Percentiles rank a stretch among this genome's conserved stretches.
Conservation (phyloP, 2,888 invertebrate species). For the Drosophila nigritarsus region DNA sequence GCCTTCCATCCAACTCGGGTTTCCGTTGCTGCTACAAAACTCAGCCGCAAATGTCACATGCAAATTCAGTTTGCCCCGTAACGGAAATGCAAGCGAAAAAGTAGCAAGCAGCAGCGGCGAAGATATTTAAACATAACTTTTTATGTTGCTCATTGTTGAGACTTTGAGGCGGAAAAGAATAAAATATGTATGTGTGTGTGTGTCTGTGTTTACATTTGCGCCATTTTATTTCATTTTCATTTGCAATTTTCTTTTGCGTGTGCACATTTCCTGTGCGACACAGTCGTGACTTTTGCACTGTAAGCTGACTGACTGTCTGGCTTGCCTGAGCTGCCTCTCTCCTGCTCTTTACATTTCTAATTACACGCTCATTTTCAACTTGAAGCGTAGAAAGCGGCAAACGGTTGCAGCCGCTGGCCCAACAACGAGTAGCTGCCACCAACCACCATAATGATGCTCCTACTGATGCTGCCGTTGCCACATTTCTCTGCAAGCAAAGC, state of each 20-base stretch:
- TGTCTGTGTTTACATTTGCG: conserved; percentile 60
- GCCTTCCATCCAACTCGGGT: conserved; percentile 18
- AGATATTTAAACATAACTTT: conserved; percentile 73
- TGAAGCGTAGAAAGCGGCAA: conserved; percentile 47
- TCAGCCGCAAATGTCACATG: conserved; percentile 70
- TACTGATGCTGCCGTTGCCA: not conserved
- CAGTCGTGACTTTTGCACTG: conserved; percentile 65
- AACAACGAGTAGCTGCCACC: conserved; percentile 28
- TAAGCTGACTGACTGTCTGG: conserved; percentile 25
- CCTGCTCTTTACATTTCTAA: conserved; percentile 69
- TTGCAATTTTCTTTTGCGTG: conserved; percentile 71
- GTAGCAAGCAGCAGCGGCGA: conserved; percentile 52
- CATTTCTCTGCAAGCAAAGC: not conserved
- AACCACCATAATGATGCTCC: conserved; percentile 38
- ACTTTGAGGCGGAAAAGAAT: conserved; percentile 59
- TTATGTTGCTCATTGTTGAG: conserved; percentile 66
- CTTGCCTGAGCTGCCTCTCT: conserved; percentile 9
- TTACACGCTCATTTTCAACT: conserved; percentile 73
- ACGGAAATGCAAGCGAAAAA: conserved; percentile 73
- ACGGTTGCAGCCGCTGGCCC: conserved; percentile 41
- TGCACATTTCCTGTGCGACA: conserved; percentile 67
- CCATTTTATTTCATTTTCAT: conserved; percentile 75
- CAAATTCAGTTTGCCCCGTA: conserved; percentile 69
- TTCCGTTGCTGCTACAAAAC: conserved; percentile 34
- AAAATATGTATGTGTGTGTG: conserved; percentile 47